Conservation (phyloP, 2,797 vertebrate genomes). For the Chloroceryle inda region DNA sequence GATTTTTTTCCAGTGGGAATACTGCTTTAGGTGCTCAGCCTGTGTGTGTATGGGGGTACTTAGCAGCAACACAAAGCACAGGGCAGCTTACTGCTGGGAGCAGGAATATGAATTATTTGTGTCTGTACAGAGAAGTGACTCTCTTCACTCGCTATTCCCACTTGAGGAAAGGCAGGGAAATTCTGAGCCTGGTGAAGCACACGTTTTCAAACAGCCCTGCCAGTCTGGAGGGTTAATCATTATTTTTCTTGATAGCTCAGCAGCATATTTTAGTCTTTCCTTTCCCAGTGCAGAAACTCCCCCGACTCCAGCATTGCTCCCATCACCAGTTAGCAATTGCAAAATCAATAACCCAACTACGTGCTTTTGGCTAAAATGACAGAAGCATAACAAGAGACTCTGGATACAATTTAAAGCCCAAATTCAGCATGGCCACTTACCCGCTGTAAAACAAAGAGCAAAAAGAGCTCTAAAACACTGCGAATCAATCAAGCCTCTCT, state of each 20-base stretch:
- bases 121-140: not conserved
- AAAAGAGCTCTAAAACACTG: not conserved
- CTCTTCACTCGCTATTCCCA: not conserved
- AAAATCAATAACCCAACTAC: slow-evolving; percentile 18
- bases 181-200: not conserved
- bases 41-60: rapidly evolving
- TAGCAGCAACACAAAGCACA: not conserved
- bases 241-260: not conserved
- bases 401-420: slow-evolving; percentile 29
- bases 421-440: slow-evolving; percentile 13
- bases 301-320: not conserved
- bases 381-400: not conserved
- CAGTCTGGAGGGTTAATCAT: not conserved
- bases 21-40: not conserved
- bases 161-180: not conserved
- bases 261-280: not conserved
- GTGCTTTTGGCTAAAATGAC: slow-evolving; percentile 11
- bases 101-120: not conserved
- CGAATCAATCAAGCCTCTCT: not conserved
- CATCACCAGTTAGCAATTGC: slow-evolving; percentile 24
- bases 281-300: not conserved
- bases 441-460: slow-evolving; percentile 25
- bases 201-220: rapidly evolving
- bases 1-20: not conserved
- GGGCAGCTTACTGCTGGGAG: not conserved